phyloP scores from a whole-genome alignment of 2,113 vertebrate genomes.

The Aspiorhynchus laticeps region DNA sequence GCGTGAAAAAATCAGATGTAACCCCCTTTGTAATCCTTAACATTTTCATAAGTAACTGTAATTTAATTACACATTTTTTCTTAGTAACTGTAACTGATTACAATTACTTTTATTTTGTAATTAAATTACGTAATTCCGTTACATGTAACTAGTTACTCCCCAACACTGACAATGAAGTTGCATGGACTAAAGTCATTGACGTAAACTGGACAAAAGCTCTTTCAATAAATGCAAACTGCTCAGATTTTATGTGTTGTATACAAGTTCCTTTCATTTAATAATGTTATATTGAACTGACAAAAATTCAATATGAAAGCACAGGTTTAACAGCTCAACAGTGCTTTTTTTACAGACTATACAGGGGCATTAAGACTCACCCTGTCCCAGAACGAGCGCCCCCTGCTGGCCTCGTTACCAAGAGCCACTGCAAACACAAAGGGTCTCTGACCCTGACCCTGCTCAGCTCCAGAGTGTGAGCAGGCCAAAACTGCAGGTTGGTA shows the following conservation, averaged over 20 bases:
- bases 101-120: no score
- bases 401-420: neutral
- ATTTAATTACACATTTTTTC: no score
- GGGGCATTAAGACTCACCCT: neutral
- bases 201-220: neutral
- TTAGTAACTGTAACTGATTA: no score
- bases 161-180: neutral
- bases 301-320: neutral
- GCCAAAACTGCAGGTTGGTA: neutral
- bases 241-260: neutral
- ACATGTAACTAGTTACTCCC: no score
- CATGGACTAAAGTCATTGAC: neutral
- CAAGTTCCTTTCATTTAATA: neutral
- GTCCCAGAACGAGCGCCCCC: neutral
- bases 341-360: neutral
- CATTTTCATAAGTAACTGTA: no score
- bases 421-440: no score
- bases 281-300: neutral
- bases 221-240: neutral
- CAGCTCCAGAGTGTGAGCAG: neutral
- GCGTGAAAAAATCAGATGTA: no score
- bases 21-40: no score
- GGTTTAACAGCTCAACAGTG: neutral
- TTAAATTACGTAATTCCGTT: no score
- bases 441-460: neutral